Conservation (phyloP, 2,888 invertebrate species). For the Aleiodes leptofemur region DNA sequence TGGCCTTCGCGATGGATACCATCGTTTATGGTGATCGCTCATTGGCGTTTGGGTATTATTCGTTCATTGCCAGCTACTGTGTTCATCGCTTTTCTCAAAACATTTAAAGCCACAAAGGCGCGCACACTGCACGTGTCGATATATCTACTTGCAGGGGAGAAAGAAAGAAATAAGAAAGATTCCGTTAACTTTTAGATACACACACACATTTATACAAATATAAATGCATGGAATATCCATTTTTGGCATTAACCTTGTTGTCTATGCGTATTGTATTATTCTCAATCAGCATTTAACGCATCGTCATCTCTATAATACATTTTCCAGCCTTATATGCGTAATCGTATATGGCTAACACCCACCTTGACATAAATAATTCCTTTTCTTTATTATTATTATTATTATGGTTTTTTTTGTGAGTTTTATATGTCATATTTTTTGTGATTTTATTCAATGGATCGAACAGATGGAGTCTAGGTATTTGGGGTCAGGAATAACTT, state of each 20-base stretch:
- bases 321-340: neutral
- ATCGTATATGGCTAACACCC: constrained; percentile 2
- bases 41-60: constrained; percentile 6
- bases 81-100: neutral
- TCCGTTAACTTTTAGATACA: neutral
- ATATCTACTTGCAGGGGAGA: neutral
- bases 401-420: too few species aligned
- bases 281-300: constrained; percentile 16
- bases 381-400: too few species aligned
- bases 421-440: too few species aligned
- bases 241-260: constrained; percentile 2
- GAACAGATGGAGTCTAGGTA: too few species aligned
- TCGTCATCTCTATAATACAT: neutral
- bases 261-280: neutral
- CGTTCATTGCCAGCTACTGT: constrained; percentile 8
- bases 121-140: constrained; percentile 7
- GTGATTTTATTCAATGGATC: too few species aligned
- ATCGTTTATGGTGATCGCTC: neutral
- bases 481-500: too few species aligned
- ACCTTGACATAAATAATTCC: too few species aligned
- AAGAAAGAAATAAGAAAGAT: neutral
- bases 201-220: neutral
- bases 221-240: constrained; percentile 3
- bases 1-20: too few species aligned
- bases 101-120: neutral